Evolutionary conservation across 1,140 invertebrate genomes (phyloP).

Genomic region (Oryctes rhinoceros): DNA sequence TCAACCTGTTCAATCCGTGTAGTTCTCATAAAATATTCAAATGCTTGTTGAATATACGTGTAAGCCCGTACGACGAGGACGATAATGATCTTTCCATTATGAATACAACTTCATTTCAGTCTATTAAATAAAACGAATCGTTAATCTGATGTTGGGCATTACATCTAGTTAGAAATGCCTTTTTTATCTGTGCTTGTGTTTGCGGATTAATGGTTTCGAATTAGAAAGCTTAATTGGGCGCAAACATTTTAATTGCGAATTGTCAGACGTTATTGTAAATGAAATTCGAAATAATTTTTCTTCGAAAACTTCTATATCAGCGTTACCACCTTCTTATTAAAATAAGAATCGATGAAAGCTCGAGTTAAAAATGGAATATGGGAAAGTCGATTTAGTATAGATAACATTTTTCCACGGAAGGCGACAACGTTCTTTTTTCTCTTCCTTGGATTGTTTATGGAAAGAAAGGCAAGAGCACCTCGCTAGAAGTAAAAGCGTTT

Average conservation of each 20-base stretch:
- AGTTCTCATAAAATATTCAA: constrained; percentile 38
- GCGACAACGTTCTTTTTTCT: no score
- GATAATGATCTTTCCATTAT: constrained; percentile 37
- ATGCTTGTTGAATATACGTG: constrained; percentile 10
- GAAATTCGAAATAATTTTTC: neutral
- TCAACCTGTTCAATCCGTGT: constrained; percentile 30
- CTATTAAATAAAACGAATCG: constrained; percentile 23
- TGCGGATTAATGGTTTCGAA: neutral
- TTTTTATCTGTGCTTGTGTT: constrained; percentile 8
- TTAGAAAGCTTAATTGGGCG: neutral
- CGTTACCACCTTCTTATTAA: no score
- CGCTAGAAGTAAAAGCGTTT: no score
- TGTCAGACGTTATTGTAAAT: neutral
- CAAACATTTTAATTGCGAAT: neutral
- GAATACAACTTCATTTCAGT: constrained; percentile 26
- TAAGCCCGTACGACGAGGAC: neutral
- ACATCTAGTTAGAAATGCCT: neutral
- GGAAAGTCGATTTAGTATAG: no score
- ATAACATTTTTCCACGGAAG: no score
- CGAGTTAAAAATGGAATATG: no score
- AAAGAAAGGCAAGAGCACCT: no score
- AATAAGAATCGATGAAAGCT: no score
- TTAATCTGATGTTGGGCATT: constrained; percentile 4
- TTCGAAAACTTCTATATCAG: neutral
- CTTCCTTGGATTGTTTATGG: no score